Percentiles rank a stretch among this genome's conserved stretches.
Conservation (phyloP, 2,888 invertebrate genomes). For the Cryptocephalus primarius region DNA sequence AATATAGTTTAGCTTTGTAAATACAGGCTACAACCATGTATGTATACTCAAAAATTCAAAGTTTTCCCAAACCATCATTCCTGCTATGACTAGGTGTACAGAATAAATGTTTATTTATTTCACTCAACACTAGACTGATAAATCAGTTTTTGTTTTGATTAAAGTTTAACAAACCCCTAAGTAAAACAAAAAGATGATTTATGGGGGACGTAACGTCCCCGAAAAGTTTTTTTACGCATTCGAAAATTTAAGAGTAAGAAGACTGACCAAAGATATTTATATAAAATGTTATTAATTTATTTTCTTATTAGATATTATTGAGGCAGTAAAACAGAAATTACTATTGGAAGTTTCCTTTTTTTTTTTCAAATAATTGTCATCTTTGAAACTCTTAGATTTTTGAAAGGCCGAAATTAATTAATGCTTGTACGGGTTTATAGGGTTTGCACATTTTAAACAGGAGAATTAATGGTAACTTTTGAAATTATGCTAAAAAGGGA, state of each 20-base stretch:
- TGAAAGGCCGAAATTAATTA: slow-evolving; percentile 9
- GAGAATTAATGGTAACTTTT: not conserved
- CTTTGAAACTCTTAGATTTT: slow-evolving; percentile 17
- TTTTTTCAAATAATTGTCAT: not conserved
- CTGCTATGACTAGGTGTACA: slow-evolving; percentile 15
- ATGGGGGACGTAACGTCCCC: not conserved
- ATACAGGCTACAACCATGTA: too few species aligned
- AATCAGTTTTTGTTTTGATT: too few species aligned
- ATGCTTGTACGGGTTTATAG: slow-evolving; percentile 3
- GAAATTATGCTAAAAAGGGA: too few species aligned
- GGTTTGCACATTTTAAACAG: slow-evolving; percentile 4
- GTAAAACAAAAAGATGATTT: too few species aligned
- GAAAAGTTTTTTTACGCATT: slow-evolving; percentile 6
- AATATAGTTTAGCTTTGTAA: too few species aligned
- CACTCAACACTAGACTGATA: not conserved
- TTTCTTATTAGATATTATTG: too few species aligned
- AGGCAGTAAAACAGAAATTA: too few species aligned
- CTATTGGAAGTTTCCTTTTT: not conserved
- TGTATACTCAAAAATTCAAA: too few species aligned
- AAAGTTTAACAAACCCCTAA: too few species aligned
- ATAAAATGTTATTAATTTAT: slow-evolving; percentile 1
- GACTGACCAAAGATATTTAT: slow-evolving; percentile 14
- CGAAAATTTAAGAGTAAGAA: slow-evolving; percentile 19
- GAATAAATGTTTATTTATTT: slow-evolving; percentile 12
- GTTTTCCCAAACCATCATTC: too few species aligned